Base-by-base conservation (phyloP, 1,140 invertebrate genomes). In the Lepidurus arcticus region DNA sequence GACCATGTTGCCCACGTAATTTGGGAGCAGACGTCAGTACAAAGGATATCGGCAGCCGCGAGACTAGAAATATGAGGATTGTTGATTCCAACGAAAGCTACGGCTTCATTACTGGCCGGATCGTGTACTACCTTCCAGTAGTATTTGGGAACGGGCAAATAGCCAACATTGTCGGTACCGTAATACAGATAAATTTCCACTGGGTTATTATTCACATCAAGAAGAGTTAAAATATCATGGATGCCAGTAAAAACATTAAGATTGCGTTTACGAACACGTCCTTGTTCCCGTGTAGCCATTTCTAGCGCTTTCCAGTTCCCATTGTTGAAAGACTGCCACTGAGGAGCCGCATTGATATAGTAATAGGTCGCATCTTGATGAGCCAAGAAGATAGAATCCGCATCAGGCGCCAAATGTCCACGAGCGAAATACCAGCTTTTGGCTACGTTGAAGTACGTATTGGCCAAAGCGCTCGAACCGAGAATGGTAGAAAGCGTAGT, bases 271-370 rank as follows among this genome's bases (percentile, higher is more conserved):
- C 65, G 78, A 21, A 16, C 13, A 26, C 34, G 42, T 11, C 78
- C 78, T 21, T 76, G 73, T 21, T 80, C 75, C 1, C 80, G 73
- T 24, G 73, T 53, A 1, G 42, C 80, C 9, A 75, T 53, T 74
- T 80, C 80, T 44, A 80, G 53, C 9, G 26, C 43, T 76, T 79
- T 79, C 82, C 82, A 83, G 77, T 83, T 83, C 16, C 81, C 81
- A 53, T 82, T 82, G 76, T 83, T 83, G 45, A 83, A 79, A 13
- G 80, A 74, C 73, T 83, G 82, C 81, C 81, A 83, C 65, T 82
- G 81, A 1, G 82, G 82, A 0, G 81, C 81, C n/a, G 74, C 81
- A 45, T 83, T 83, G 45, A 81, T 79, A 77, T 82, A 82, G 45
- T 82, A 82, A 73, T 81, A 83, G 1, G 82, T 83, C 10, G 81